Percentiles rank a stretch among this genome's conserved stretches.
phyloP scores from a whole-genome alignment of 1,140 invertebrate species.

The Bombus ignitus region DNA sequence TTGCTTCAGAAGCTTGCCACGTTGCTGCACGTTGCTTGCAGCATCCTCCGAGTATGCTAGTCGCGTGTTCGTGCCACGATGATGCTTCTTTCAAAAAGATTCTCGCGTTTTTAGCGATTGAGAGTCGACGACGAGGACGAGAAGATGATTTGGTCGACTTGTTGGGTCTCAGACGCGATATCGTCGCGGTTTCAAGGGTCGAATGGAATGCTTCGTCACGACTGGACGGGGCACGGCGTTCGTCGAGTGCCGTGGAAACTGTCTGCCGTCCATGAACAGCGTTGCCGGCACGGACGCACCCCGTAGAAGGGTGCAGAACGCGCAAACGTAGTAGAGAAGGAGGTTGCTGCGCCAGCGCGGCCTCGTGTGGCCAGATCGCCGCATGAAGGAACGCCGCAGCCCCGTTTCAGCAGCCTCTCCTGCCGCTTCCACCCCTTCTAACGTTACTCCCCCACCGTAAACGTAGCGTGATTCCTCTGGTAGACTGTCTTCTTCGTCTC shows the following conservation, averaged over 20 bases:
- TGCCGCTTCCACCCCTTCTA: background rate
- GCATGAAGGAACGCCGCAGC: slow-evolving; percentile 61
- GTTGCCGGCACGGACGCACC: slow-evolving; percentile 66
- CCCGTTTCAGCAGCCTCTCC: slow-evolving; percentile 40
- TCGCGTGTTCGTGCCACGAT: background rate
- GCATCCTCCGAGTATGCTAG: background rate
- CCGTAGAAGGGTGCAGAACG: slow-evolving; percentile 52
- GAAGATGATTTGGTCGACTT: background rate
- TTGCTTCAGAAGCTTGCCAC: background rate
- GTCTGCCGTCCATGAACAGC: slow-evolving; percentile 50
- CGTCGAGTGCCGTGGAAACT: slow-evolving; percentile 49
- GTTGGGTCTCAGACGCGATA: background rate
- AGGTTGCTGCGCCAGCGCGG: slow-evolving; percentile 33
- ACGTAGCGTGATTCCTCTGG: too few species aligned
- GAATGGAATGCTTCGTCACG: slow-evolving; percentile 5
- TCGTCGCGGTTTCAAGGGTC: background rate
- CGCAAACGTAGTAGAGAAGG: slow-evolving; percentile 44
- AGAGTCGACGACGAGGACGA: background rate
- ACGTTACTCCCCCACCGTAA: background rate
- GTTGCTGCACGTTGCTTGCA: slow-evolving; percentile 17
- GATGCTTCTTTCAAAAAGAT: background rate
- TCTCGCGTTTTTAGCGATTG: too few species aligned
- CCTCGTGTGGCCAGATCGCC: slow-evolving; percentile 44
- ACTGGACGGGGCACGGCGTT: slow-evolving; percentile 31
- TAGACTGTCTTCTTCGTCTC: slow-evolving; percentile 3